A percentile compares a stretch with the other conserved stretches of the same genome.
Evolutionary conservation across 1,140 invertebrate species (phyloP).

Genomic region (Globodera ellingtonae): DNA sequence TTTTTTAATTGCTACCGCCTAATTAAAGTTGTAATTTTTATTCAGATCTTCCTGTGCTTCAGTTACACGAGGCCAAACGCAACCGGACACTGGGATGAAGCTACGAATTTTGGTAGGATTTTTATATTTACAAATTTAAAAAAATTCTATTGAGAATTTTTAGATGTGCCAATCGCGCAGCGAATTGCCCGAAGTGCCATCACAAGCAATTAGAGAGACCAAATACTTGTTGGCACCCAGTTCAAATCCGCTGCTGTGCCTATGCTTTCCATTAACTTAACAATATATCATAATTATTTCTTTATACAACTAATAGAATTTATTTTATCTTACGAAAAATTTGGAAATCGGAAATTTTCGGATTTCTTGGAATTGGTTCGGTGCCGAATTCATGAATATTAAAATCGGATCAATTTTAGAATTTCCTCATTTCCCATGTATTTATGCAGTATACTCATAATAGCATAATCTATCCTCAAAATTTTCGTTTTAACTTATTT

Average conservation of each 20-base stretch:
- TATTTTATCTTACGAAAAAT: background rate
- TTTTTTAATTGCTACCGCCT: too few species aligned
- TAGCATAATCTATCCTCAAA: too few species aligned
- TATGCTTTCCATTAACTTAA: constrained; percentile 51
- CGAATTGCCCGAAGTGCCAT: constrained; percentile 47
- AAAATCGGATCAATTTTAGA: too few species aligned
- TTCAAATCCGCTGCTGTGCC: constrained; percentile 48
- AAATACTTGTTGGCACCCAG: constrained; percentile 48
- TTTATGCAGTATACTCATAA: too few species aligned
- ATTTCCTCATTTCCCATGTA: too few species aligned
- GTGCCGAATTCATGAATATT: too few species aligned
- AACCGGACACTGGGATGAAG: constrained; percentile 21
- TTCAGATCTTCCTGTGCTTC: constrained; percentile 21
- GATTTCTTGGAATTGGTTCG: too few species aligned
- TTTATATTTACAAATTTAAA: background rate
- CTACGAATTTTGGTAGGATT: constrained; percentile 17
- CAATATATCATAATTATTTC: background rate
- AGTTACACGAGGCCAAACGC: constrained; percentile 4
- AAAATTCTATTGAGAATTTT: background rate
- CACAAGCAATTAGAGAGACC: constrained; percentile 47
- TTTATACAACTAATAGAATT: background rate
- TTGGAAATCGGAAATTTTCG: too few species aligned
- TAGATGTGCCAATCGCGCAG: constrained; percentile 57
- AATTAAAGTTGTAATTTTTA: background rate
- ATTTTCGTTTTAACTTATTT: too few species aligned